Percentiles rank a stretch among this genome's conserved stretches.
Conservation (phyloP, 2,113 vertebrate species). For the Polyodon spathula region DNA sequence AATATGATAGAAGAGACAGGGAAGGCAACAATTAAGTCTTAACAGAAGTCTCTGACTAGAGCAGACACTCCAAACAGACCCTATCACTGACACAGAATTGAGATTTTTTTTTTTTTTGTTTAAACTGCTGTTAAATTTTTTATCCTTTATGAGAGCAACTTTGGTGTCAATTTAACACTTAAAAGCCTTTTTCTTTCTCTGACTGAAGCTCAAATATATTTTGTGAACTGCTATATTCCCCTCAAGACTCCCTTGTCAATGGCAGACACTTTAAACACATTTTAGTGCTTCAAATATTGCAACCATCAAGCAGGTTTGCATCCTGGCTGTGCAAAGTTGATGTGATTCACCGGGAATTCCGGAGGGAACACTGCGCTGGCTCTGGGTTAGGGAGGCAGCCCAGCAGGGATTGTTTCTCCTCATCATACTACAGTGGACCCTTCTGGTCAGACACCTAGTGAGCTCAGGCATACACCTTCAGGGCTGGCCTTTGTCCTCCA, state of each 20-base stretch:
- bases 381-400: no score
- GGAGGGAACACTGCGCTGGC: no score
- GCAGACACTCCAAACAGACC: not conserved
- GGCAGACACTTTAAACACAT: slow-evolving; percentile 23
- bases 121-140: slow-evolving; percentile 8
- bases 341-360: no score
- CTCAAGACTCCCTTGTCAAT: slow-evolving; percentile 18
- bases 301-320: slow-evolving; percentile 4
- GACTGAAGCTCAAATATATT: slow-evolving; percentile 22
- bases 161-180: slow-evolving; percentile 16
- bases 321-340: slow-evolving; percentile 9
- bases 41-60: not conserved
- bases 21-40: not conserved
- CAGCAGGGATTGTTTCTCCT: no score
- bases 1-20: not conserved
- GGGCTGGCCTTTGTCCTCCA: no score
- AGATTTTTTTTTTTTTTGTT: slow-evolving; percentile 2
- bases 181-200: slow-evolving; percentile 13
- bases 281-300: slow-evolving; percentile 22
- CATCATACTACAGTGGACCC: no score
- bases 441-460: no score
- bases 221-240: slow-evolving; percentile 9
- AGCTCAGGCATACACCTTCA: no score
- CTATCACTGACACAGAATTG: not conserved
- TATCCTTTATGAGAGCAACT: slow-evolving; percentile 7